Base-by-base conservation (phyloP, 92 coral and sea anemone genomes). In the Plumapathes pennacea region DNA sequence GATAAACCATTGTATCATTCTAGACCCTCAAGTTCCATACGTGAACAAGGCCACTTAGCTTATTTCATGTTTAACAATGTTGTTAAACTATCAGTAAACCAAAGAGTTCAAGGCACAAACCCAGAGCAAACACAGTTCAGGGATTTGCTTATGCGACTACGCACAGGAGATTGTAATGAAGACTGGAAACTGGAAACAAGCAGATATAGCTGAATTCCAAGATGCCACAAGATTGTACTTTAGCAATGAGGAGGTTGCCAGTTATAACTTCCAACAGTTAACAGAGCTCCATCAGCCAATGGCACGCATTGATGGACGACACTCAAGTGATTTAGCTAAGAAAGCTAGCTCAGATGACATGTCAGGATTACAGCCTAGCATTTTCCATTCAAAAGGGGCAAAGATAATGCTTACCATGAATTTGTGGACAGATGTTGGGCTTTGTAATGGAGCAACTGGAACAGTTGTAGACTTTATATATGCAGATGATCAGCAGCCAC, bases 11-110 rank as follows among this genome's bases (percentile, higher is more conserved):
- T 66, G 46, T 66, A 69, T 34, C 67, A 69, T 43, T 69, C 67
- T 42, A 69, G 23, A 7, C 76, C 76, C 23, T 32, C 54, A 14
- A 56, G 56, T 69, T 54, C 49, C 17, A 13, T 69, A 54, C 32
- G 58, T 2, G 76, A 69, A 44, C 76, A 69, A 58, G 76, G 67
- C 38, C 66, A 69, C 31, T 29, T 69, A 17, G 76, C 76, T 55
- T 69, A 69, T 53, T 43, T 19, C 24, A 69, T 69, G 76, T 69
- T 69, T 57, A 56, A 25, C 67, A 56, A 56, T 27, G 76, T 68
- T 56, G 66, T 69, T 37, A 69, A 28, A 17, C 66, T 69, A 25
- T 56, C 64, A 30, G 67, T 69, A 55, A 69, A 53, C 51, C 76
- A 69, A 28, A 69, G 67, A 43, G 68, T 55, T 56, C 67, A 69